These are phyloP conservation scores for Xiphophorus couchianus DNA, from an alignment of 2,113 vertebrate species.

Conservation along the genomic window DNA sequence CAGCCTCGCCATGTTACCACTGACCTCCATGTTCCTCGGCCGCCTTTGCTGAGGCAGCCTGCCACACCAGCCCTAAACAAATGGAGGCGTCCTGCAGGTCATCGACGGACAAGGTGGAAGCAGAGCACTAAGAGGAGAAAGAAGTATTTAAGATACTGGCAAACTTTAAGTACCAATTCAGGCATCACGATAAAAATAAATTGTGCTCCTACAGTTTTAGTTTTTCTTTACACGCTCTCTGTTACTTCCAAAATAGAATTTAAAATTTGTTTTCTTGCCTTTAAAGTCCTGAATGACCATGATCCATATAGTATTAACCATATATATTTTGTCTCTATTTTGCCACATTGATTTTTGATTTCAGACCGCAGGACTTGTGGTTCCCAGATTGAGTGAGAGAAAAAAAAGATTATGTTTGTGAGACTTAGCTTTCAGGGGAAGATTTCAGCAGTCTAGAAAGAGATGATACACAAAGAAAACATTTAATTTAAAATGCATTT, in stretches of 20 bases:
- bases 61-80: slow-evolving; percentile 21
- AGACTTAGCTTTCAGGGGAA: not conserved
- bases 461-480: not conserved
- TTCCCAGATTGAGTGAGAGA: not conserved
- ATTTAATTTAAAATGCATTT: not conserved
- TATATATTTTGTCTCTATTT: not conserved
- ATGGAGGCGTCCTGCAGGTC: slow-evolving; percentile 33
- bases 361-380: not conserved
- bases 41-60: slow-evolving; percentile 34
- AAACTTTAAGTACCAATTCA: slow-evolving; percentile 4
- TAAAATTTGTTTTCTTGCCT: not conserved
- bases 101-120: slow-evolving; percentile 4
- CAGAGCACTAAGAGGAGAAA: not conserved
- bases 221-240: not conserved
- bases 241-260: not conserved
- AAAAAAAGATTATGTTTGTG: not conserved
- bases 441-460: not conserved
- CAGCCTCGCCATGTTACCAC: slow-evolving; percentile 26
- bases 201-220: not conserved
- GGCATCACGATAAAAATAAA: not conserved
- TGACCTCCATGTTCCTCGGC: slow-evolving; percentile 44
- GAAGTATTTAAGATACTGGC: slow-evolving; percentile 1
- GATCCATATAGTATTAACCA: not conserved
- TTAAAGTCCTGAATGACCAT: not conserved
- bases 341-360: no score